Conservation (phyloP, 2,888 invertebrate genomes). For the Athalia cordata region DNA sequence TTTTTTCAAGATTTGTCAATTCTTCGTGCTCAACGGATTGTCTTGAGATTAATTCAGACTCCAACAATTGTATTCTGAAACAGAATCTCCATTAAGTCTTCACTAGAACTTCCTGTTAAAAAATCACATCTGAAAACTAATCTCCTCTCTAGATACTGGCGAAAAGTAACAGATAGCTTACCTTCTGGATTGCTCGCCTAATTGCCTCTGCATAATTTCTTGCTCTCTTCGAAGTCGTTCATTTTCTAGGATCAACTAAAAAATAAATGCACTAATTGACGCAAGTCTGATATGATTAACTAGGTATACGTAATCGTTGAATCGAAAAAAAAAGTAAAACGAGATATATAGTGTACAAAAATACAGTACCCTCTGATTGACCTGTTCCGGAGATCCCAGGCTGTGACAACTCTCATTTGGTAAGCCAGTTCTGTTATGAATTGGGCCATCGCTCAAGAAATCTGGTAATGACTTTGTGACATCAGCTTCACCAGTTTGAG, state of each 20-base stretch:
- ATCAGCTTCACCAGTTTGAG: constrained; percentile 66
- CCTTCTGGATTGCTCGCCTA: constrained; percentile 75
- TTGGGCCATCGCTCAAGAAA: constrained; percentile 83
- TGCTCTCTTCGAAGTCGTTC: constrained; percentile 77
- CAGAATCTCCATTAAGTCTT: neutral
- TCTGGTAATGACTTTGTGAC: constrained; percentile 80
- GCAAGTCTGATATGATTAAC: neutral
- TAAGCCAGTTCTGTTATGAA: constrained; percentile 74
- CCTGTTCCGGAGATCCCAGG: constrained; percentile 71
- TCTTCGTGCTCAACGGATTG: constrained; percentile 76
- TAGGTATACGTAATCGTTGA: neutral
- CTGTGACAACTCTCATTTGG: constrained; percentile 70
- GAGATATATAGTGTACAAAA: constrained; percentile 51
- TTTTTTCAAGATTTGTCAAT: constrained; percentile 76
- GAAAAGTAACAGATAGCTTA: constrained; percentile 51
- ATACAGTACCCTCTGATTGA: constrained; percentile 62
- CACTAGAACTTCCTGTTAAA: neutral
- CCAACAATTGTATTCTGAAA: constrained; percentile 75
- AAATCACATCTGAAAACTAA: no score
- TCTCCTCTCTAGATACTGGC: no score
- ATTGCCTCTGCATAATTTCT: constrained; percentile 75
- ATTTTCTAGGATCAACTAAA: constrained; percentile 69
- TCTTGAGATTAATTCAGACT: constrained; percentile 75
- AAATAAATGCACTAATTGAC: neutral
- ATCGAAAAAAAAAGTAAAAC: neutral